Evolutionary conservation across 2,797 vertebrate genomes (phyloP).

Genomic region (Poeciliopsis presidionis): DNA sequence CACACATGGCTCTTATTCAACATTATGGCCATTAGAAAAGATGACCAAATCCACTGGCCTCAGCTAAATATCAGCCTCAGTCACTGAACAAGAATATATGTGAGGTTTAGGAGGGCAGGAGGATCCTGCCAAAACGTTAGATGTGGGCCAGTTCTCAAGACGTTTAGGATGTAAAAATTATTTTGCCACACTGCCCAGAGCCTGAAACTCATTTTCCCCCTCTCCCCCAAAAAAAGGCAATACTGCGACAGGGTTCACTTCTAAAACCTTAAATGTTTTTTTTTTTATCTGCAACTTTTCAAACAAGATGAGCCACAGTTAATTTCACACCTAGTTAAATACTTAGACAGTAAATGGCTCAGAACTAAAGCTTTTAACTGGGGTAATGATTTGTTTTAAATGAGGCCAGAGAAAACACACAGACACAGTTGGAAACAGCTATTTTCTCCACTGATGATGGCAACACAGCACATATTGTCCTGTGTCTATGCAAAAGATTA

Average conservation of each 20-base stretch:
- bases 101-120: conserved; percentile 45
- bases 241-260: conserved; percentile 7
- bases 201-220: conserved; percentile 38
- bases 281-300: conserved; percentile 40
- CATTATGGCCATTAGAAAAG: conserved; percentile 49
- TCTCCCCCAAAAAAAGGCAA: neutral
- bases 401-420: conserved; percentile 44
- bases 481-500: conserved; percentile 13
- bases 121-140: conserved; percentile 56
- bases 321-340: conserved; percentile 80
- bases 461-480: conserved; percentile 36
- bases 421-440: conserved; percentile 36
- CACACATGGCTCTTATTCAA: conserved; percentile 42
- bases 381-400: conserved; percentile 56
- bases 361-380: conserved; percentile 63
- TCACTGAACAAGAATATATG: conserved; percentile 42
- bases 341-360: conserved; percentile 69
- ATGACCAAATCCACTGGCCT: conserved; percentile 43
- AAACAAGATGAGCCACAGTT: conserved; percentile 62
- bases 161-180: conserved; percentile 54
- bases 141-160: conserved; percentile 59
- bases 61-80: conserved; percentile 44
- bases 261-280: conserved; percentile 2
- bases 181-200: conserved; percentile 46
- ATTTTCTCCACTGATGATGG: conserved; percentile 28